Conservation (phyloP, 2,888 invertebrate species). For the Griposia aprilina region DNA sequence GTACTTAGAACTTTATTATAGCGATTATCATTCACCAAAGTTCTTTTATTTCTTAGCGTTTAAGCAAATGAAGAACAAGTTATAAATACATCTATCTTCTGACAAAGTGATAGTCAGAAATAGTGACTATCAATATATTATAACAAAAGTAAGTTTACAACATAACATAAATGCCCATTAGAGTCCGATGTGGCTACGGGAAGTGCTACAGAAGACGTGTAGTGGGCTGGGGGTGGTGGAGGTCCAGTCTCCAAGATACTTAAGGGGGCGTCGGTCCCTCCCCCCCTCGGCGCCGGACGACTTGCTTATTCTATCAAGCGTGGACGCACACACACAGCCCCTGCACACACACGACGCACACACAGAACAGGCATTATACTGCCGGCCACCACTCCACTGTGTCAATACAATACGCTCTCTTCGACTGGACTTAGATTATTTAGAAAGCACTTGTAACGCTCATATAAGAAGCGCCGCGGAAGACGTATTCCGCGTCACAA, state of each 20-base stretch:
- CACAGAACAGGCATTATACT: conserved; percentile 86
- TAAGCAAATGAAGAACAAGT: background rate
- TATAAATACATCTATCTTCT: background rate
- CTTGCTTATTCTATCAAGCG: conserved; percentile 91
- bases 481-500: conserved; percentile 90
- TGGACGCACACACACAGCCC: conserved; percentile 82
- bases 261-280: conserved; percentile 79
- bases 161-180: conserved; percentile 87
- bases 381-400: conserved; percentile 91
- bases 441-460: conserved; percentile 91
- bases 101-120: background rate
- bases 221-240: conserved; percentile 87
- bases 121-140: conserved; percentile 43
- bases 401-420: conserved; percentile 91
- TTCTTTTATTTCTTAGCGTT: background rate
- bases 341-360: conserved; percentile 79
- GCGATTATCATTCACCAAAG: background rate
- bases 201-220: conserved; percentile 89
- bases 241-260: conserved; percentile 90
- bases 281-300: conserved; percentile 85
- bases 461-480: conserved; percentile 90
- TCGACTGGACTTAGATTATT: conserved; percentile 91
- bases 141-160: conserved; percentile 75
- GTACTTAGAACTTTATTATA: background rate
- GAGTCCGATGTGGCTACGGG: conserved; percentile 87